Base-by-base conservation (phyloP, 2,113 vertebrate genomes). In the Eudyptes chrysolophus region DNA sequence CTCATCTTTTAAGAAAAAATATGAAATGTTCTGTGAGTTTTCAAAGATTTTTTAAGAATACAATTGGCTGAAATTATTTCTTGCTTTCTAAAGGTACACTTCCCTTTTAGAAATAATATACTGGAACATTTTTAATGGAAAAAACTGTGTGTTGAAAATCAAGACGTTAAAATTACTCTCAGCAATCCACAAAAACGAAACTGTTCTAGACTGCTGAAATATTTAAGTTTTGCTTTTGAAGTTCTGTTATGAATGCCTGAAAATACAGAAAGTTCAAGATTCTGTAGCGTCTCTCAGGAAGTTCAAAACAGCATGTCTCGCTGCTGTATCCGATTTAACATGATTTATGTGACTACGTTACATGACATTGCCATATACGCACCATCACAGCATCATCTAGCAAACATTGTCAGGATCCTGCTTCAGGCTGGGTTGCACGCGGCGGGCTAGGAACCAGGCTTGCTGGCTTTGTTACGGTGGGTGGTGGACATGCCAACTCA, bases 351-450 rank as follows among this genome's bases (percentile, higher is more conserved):
- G 30, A 76, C 40, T 40, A 21, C 1, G 13, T 30, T 54, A 74
- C 0, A 1, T 40, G 65, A 75, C 25, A 8, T 13, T 60, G 46
- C 20, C 52, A 40, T 5, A 46, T 4, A 44, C 0, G 0, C 11
- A 36, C 46, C 8, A 71, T 8, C 74, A 24, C 7, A 34, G 14
- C 12, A 26, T 22, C 64, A 77, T 10, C 36, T 24, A 34, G 76
- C 38, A 87, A 93, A 74, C 19, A 40, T 3, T 5, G 16, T 10
- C 38, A 78, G 27, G 6, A 18, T 5, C 26, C 36, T 62, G 1
- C 68, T 81, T 25, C 21, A 52, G 20, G 49, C 8, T 32, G 58
- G 29, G 9, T 34, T 89, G 54, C 30, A 34, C 1, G 2, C 2
- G 5, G 20, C 13, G 30, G 36, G 68, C 30, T 42, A 32, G 13